Evolutionary conservation across 2,797 vertebrate species (phyloP).

Genomic region (Euphonia xanthogaster): DNA sequence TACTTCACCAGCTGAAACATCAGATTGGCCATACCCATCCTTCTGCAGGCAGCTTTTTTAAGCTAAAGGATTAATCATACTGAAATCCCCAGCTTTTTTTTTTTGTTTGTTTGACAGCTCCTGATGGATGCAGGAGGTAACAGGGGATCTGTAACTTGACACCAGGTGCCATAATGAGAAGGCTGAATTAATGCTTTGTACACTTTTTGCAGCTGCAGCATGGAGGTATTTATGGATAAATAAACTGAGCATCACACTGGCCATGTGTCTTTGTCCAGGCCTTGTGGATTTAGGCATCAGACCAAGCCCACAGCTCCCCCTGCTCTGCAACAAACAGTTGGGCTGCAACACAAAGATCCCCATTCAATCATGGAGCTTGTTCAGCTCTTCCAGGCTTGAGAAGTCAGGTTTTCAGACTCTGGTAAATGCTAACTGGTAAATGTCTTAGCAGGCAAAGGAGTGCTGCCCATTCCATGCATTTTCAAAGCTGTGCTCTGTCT

Average conservation of each 20-base stretch:
- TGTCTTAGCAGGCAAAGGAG: not conserved
- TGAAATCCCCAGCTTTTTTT: not conserved
- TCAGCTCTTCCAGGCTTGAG: not conserved
- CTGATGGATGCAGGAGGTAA: not conserved
- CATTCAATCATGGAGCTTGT: slow-evolving; percentile 36
- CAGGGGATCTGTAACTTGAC: not conserved
- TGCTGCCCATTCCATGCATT: not conserved
- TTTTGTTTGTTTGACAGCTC: not conserved
- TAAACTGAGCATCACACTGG: not conserved
- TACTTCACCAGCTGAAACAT: not conserved
- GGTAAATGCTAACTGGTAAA: not conserved
- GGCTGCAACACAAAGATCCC: slow-evolving; percentile 36
- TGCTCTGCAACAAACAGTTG: slow-evolving; percentile 32
- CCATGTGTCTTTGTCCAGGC: slow-evolving; percentile 49
- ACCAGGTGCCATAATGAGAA: not conserved
- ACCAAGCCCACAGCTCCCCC: slow-evolving; percentile 60
- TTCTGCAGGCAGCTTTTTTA: not conserved
- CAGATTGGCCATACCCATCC: not conserved
- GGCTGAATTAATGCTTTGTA: slow-evolving; percentile 43
- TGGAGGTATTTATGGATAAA: not conserved
- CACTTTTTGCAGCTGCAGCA: not conserved
- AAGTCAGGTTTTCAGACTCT: not conserved
- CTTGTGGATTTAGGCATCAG: slow-evolving; percentile 61
- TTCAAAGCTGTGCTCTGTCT: not conserved
- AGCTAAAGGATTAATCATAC: not conserved